Conservation (phyloP, 2,888 invertebrate species). For the Nomada fucata region DNA sequence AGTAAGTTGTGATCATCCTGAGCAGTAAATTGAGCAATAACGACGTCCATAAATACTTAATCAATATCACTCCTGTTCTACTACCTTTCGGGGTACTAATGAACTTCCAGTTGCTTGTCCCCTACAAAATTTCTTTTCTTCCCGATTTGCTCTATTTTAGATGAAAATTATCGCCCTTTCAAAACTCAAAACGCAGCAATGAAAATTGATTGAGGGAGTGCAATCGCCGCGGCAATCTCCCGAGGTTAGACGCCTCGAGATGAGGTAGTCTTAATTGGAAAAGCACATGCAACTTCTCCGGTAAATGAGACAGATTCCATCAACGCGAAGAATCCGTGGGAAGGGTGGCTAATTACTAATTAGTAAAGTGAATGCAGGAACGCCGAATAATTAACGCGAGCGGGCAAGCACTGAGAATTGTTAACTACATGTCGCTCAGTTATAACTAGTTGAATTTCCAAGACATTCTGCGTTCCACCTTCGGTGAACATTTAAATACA, state of each 20-base stretch:
- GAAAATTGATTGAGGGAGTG: background rate
- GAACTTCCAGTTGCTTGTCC: background rate
- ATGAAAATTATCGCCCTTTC: background rate
- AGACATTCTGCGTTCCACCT: slow-evolving; percentile 7
- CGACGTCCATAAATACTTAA: background rate
- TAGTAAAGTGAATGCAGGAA: slow-evolving; percentile 48
- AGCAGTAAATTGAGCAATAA: slow-evolving; percentile 3
- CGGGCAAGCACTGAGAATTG: slow-evolving; percentile 18
- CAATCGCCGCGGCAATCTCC: slow-evolving; percentile 13
- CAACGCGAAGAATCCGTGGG: slow-evolving; percentile 45
- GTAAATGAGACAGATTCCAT: slow-evolving; percentile 45
- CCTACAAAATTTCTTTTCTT: slow-evolving; percentile 24
- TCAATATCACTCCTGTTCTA: background rate
- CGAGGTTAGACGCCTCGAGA: slow-evolving; percentile 21
- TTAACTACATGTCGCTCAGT: slow-evolving; percentile 28
- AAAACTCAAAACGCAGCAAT: background rate
- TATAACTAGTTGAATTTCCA: slow-evolving; percentile 29
- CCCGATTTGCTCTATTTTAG: background rate
- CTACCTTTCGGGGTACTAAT: background rate
- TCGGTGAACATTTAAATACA: slow-evolving; percentile 11
- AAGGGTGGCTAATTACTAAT: slow-evolving; percentile 55
- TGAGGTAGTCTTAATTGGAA: slow-evolving; percentile 45
- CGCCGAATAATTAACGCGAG: slow-evolving; percentile 48
- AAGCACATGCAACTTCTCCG: slow-evolving; percentile 33
- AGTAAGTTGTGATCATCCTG: background rate